A percentile compares a stretch with the other conserved stretches of the same genome.
phyloP scores from a whole-genome alignment of 2,888 invertebrate genomes.

The Metopia argyrocephala region DNA sequence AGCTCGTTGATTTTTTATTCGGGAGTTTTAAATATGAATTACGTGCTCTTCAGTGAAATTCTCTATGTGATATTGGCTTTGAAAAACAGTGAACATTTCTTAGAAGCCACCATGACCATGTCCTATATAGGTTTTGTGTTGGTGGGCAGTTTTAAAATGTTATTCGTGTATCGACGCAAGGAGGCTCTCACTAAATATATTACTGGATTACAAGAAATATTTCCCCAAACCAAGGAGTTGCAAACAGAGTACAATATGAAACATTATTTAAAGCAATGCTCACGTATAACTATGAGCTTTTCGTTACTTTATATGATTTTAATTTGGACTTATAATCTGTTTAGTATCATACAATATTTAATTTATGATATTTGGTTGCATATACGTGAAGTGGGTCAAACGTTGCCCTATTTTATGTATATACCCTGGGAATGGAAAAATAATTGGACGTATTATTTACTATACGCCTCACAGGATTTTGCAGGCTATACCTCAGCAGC shows the following conservation, averaged over 20 bases:
- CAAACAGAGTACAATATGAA: conserved; percentile 35
- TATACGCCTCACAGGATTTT: conserved; percentile 67
- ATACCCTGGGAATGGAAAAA: conserved; percentile 69
- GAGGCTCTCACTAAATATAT: conserved; percentile 55
- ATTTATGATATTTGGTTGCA: conserved; percentile 68
- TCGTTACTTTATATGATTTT: conserved; percentile 71
- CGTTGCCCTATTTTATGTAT: conserved; percentile 70
- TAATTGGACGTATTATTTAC: conserved; percentile 69
- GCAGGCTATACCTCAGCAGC: conserved; percentile 72
- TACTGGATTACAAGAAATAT: conserved; percentile 21
- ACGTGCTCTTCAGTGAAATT: background rate
- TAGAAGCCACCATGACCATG: conserved; percentile 66
- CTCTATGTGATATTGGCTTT: conserved; percentile 63
- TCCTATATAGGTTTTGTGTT: conserved; percentile 66
- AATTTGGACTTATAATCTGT: conserved; percentile 75
- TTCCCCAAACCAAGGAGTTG: conserved; percentile 6
- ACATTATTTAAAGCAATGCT: conserved; percentile 64
- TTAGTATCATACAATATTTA: conserved; percentile 68
- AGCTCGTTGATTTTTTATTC: conserved; percentile 48
- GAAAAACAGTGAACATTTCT: conserved; percentile 58
- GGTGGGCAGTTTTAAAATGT: conserved; percentile 66
- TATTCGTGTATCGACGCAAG: conserved; percentile 66
- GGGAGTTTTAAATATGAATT: conserved; percentile 58
- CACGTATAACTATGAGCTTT: conserved; percentile 67
- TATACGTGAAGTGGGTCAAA: conserved; percentile 62